A percentile compares a stretch with the other conserved stretches of the same genome.
Conservation (phyloP, 1,140 invertebrate genomes). For the Holcopasites calliopsidis region DNA sequence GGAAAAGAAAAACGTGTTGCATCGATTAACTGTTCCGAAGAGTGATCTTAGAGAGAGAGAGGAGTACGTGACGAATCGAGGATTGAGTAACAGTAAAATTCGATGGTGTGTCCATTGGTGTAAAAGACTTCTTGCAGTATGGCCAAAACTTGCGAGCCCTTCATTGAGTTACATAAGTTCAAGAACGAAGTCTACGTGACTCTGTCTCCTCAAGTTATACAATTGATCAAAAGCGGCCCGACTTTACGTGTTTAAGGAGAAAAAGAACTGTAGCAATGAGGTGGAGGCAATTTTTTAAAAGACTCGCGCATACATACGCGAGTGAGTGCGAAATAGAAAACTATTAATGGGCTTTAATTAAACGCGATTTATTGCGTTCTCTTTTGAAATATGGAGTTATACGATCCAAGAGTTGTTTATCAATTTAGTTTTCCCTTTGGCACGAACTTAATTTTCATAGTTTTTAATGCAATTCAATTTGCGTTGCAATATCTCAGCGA, state of each 20-base stretch:
- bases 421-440: neutral
- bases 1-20: no score
- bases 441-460: no score
- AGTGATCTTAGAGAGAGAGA: neutral
- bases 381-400: neutral
- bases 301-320: no score
- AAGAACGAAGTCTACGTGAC: neutral
- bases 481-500: neutral
- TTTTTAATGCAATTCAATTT: neutral
- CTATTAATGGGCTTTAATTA: no score
- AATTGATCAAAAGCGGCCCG: neutral
- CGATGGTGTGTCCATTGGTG: neutral
- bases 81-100: neutral
- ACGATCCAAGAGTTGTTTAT: neutral
- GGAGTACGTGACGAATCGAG: neutral
- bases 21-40: no score
- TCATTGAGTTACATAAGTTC: slow-evolving; percentile 1
- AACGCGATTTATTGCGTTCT: no score
- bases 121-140: neutral
- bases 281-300: no score
- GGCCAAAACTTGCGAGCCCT: neutral
- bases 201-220: neutral
- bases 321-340: no score
- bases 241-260: no score
- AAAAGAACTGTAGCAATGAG: no score